Base-by-base conservation (phyloP, 2,113 vertebrate genomes). In the Zosterops borbonicus region DNA sequence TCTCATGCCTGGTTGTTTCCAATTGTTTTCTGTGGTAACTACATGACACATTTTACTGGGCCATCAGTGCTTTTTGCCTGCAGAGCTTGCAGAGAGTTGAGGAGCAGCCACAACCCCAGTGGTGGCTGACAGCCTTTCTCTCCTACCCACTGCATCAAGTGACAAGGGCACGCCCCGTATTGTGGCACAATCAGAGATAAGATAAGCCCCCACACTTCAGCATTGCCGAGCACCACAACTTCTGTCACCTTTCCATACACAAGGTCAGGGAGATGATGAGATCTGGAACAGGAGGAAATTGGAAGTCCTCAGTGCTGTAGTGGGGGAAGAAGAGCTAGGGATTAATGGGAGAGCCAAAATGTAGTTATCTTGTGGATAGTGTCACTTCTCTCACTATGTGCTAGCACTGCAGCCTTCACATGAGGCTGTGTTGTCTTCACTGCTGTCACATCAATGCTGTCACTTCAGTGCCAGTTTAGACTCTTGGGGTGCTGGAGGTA, bases 211-310 rank as follows among this genome's bases (percentile, higher is more conserved):
- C 19, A 16, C 12, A 9, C 22, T 82, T 52, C 8, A 19, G 35
- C 69, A 52, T 17, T 87, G 69, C 65, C 5, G 5, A 84, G 69
- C 35, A 55, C 28, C 47, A 20, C 71, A 63, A 3, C 29, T 75
- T 56, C 81, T 89, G 1, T 76, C 9, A 1, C 69, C 21, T 82
- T 75, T 79, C 73, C 31, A 18, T 7, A n/a, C 12, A 9, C 17
- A 25, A 69, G 74, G 95, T 89, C 92, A 96, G 74, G 81, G 21
- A 47, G 56, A 22, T 82, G 73, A 71, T 2, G 19, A 68, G 84
- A 52, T 9, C 15, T 59, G 25, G 81, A 70, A 78, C 0, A 0
- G 39, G 46, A 50, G 53, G 58, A 69, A 86, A 76, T 53, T 83
- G 39, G 35, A 64, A n/a, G 60, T 60, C 46, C 56, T 92, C 20